Evolutionary conservation across 2,888 invertebrate genomes (phyloP).

Genomic region (Uropetala carovei): DNA sequence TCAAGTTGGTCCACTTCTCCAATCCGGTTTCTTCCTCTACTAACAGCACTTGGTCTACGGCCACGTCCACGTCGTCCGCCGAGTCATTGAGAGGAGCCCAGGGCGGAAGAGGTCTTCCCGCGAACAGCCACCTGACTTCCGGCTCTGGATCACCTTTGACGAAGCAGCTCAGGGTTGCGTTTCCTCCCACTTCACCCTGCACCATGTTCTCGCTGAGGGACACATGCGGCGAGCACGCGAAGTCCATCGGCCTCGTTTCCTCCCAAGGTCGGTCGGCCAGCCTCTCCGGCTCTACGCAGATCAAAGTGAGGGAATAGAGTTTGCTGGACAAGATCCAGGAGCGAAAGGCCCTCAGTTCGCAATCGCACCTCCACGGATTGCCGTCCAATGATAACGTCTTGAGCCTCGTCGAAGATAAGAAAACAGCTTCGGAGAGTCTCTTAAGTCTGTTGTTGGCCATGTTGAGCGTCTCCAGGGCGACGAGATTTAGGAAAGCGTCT

Average conservation of each 20-base stretch:
- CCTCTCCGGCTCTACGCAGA: conserved; percentile 83
- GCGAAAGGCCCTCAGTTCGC: conserved; percentile 88
- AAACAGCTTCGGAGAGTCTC: conserved; percentile 81
- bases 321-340: conserved; percentile 90
- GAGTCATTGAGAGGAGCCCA: conserved; percentile 72
- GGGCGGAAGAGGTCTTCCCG: conserved; percentile 72
- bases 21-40: conserved; percentile 71
- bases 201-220: conserved; percentile 75
- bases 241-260: conserved; percentile 84
- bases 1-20: conserved; percentile 87
- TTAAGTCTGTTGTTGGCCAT: conserved; percentile 88
- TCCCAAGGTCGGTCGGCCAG: conserved; percentile 87
- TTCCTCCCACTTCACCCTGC: conserved; percentile 88
- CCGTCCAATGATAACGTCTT: conserved; percentile 89
- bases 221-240: conserved; percentile 89
- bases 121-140: conserved; percentile 88
- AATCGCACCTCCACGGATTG: conserved; percentile 95
- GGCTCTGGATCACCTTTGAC: conserved; percentile 91
- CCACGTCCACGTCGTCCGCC: conserved; percentile 66
- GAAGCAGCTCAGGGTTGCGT: conserved; percentile 88
- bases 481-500: conserved; percentile 86
- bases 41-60: conserved; percentile 68
- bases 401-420: conserved; percentile 85
- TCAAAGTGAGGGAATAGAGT: conserved; percentile 85
- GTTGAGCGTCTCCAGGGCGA: conserved; percentile 84